Base-by-base conservation (phyloP, 2,888 invertebrate species). In the Zhuqinia jingwanae region DNA sequence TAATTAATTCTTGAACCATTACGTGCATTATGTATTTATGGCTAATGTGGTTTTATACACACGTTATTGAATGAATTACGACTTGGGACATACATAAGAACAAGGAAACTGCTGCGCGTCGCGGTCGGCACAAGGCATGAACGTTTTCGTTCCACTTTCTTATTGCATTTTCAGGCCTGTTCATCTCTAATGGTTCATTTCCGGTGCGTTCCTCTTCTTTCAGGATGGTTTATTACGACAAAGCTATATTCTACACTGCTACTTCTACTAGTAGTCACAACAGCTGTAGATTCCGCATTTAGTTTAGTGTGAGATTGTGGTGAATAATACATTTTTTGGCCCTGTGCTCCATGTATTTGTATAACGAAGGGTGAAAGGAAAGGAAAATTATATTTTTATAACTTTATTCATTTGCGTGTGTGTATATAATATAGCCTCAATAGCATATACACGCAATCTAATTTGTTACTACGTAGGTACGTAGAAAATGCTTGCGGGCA, bases 111-210 rank as follows among this genome's bases (percentile, higher is more conserved):
- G 30, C 75, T 75, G 50, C 50, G 50, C 53, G n/a, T 27, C 15
- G 53, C 30, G 68, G 45, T 75, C 50, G 8, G 53, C 15, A 42
- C n/a, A n/a, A 1, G 42, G 68, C 68, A 17, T 8, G 70, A 8
- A n/a, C 47, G 36, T 65, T 65, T 15, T 58, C 22, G 25, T 22
- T 68, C 25, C 45, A 3, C 11, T 36, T 63, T 65, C 47, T 80
- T 80, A 42, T 68, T 75, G 50, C 75, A 53, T 75, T 75, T n/a
- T n/a, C 50, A 13, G 50, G 42, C 53, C 63, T 68, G 63, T 56
- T 68, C 50, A 17, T 82, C n/a, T n/a, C 75, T 82, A 82, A 82
- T 82, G 75, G 82, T 63, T 75, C 75, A 82, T 82, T 82, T 82
- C 82, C 82, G 68, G 58, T 11, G 50, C 68, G 68, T 45, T 45